phyloP scores from a whole-genome alignment of 92 coral and sea anemone genomes.

The Zoanthus gigantus region DNA sequence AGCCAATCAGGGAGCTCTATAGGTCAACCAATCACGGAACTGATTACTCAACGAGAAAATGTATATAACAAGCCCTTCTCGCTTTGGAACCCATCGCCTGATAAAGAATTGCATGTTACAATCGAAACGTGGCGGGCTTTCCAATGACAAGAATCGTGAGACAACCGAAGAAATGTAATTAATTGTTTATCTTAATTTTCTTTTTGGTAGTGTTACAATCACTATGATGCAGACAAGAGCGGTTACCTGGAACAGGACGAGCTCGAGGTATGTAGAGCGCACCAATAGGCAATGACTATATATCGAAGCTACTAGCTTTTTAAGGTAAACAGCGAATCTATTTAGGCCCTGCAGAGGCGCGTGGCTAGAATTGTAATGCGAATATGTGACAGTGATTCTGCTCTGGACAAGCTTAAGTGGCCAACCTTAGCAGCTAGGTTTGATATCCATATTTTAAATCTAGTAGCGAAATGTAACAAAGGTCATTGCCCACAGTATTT shows the following conservation, averaged over 20 bases:
- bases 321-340: conserved; percentile 11
- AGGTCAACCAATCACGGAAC: too few species aligned
- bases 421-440: conserved; percentile 1
- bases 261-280: conserved; percentile 42
- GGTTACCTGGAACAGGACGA: conserved; percentile 57
- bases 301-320: too few species aligned
- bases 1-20: too few species aligned
- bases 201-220: conserved; percentile 37
- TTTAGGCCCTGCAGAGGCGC: conserved; percentile 54
- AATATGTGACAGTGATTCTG: too few species aligned
- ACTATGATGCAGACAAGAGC: conserved; percentile 66
- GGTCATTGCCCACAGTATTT: conserved; percentile 50
- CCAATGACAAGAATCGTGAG: neutral
- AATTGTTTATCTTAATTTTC: neutral
- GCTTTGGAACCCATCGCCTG: too few species aligned
- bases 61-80: too few species aligned
- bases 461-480: conserved; percentile 53
- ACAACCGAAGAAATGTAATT: neutral
- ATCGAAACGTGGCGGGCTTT: too few species aligned
- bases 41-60: too few species aligned
- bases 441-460: conserved; percentile 32
- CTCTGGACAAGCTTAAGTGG: conserved; percentile 52
- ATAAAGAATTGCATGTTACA: too few species aligned
- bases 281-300: too few species aligned
- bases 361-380: conserved; percentile 28